Evolutionary conservation across 2,888 invertebrate genomes (phyloP).

Genomic region (Stegana nigrithorax): DNA sequence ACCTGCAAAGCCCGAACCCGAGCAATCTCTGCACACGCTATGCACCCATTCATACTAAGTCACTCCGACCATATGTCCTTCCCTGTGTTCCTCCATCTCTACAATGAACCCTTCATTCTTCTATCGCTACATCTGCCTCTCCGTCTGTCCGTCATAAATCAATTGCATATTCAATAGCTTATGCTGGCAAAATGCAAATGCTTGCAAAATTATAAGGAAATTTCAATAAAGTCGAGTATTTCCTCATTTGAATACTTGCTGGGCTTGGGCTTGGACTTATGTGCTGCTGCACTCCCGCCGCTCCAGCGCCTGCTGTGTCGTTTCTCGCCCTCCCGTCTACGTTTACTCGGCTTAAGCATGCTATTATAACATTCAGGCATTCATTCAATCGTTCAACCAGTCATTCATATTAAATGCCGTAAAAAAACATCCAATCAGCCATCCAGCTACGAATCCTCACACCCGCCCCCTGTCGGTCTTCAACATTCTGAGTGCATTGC

Average conservation of each 20-base stretch:
- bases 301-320: too few species aligned
- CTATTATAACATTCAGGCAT: constrained; percentile 9
- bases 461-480: neutral
- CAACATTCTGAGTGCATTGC: neutral
- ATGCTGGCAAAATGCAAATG: constrained; percentile 1
- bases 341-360: too few species aligned
- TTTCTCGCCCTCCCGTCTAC: too few species aligned
- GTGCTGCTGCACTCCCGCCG: neutral
- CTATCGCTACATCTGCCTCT: neutral
- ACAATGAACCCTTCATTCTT: too few species aligned
- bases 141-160: too few species aligned
- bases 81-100: too few species aligned
- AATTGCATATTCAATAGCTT: constrained; percentile 17
- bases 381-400: neutral
- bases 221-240: constrained; percentile 17
- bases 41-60: neutral
- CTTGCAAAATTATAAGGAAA: neutral
- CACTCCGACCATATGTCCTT: too few species aligned
- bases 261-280: neutral
- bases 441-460: too few species aligned
- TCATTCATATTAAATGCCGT: constrained; percentile 13
- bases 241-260: constrained; percentile 11
- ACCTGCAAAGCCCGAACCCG: too few species aligned
- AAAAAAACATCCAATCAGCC: neutral
- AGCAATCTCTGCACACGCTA: neutral